These are phyloP conservation scores for Coptodon bakossiorum DNA, from an alignment of 2,113 vertebrate species.

Conservation along the genomic window DNA sequence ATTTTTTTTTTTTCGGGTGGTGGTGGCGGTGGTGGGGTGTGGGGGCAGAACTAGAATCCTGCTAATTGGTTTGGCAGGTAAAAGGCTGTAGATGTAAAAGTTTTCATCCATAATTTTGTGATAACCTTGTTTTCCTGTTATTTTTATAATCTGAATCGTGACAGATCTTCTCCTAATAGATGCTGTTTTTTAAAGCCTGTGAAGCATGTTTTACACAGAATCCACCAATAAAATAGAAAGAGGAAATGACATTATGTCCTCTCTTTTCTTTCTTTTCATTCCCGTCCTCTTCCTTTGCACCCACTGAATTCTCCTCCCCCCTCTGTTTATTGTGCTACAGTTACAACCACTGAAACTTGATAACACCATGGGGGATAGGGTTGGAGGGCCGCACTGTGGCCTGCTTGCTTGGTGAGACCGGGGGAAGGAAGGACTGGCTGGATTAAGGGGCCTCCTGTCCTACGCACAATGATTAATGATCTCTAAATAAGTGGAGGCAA, in stretches of 20 bases:
- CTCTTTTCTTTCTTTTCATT: constrained; percentile 30
- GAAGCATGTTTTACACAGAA: neutral
- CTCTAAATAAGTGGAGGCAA: constrained; percentile 62
- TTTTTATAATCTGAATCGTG: neutral
- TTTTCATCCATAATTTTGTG: neutral
- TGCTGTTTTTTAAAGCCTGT: neutral
- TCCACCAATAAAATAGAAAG: constrained; percentile 5
- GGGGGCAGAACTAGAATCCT: neutral
- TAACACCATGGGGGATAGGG: constrained; percentile 73
- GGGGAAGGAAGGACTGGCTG: constrained; percentile 59
- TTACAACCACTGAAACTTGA: constrained; percentile 77
- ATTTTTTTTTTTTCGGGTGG: neutral
- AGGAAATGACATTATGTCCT: constrained; percentile 35
- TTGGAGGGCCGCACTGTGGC: constrained; percentile 36
- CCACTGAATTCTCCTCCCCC: constrained; percentile 33
- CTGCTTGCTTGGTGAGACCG: constrained; percentile 53
- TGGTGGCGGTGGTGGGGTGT: neutral
- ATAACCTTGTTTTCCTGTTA: neutral
- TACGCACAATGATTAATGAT: constrained; percentile 83
- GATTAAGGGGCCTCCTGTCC: constrained; percentile 80
- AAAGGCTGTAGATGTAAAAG: neutral
- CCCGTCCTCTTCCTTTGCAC: constrained; percentile 9
- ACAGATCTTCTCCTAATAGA: neutral
- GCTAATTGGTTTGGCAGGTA: neutral
- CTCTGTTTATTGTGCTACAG: constrained; percentile 72